Base-by-base conservation (phyloP, 2,888 invertebrate genomes). In the Patella pellucida region DNA sequence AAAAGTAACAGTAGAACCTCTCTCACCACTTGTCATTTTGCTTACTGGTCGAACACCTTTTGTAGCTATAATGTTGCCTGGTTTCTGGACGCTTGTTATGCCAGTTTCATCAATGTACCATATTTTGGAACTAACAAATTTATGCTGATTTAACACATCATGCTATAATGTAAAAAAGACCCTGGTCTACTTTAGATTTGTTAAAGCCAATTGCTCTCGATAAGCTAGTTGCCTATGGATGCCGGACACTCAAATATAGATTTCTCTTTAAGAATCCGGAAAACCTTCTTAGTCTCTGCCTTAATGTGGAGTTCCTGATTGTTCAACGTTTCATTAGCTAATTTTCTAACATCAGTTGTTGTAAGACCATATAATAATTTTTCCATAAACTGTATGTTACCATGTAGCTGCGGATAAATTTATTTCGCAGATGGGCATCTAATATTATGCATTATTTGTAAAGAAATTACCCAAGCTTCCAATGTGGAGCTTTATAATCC, bases 1-100 rank as follows among this genome's bases (percentile, higher is more conserved):
- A 11, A n/a, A 19, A 19, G 62, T 62, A 9, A 62, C 62, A 0
- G 7, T 62, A 14, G 16, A 15, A 2, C 80, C 79, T 14, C 77
- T 41, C 68, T 82, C 80, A 52, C 62, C 77, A 50, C 75, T 76
- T 7, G 77, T 76, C 9, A 72, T 52, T 51, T 41, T 71, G 23
- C 72, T 71, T 9, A 72, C 72, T 51, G 68, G 71, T 71, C 69
- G 72, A 1, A 12, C 52, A 4, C 77, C 71, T 68, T 69, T 73
- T 16, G 51, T 12, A 11, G 75, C 74, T 14, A 74, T 52, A 23
- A 69, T 41, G n/a, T 69, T 62, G 2, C 62, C n/a, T 1, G 62
- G n/a, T 9, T n/a, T n/a, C n/a, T 62, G 62, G 3, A 62, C n/a
- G 14, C n/a, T 62, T 62, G n/a, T 16, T 62, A 62, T 62, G 7